Evolutionary conservation across 2,113 vertebrate genomes (phyloP), one percentile per base, ranked within the genome.

Genomic region (Ammodytes dubius): DNA sequence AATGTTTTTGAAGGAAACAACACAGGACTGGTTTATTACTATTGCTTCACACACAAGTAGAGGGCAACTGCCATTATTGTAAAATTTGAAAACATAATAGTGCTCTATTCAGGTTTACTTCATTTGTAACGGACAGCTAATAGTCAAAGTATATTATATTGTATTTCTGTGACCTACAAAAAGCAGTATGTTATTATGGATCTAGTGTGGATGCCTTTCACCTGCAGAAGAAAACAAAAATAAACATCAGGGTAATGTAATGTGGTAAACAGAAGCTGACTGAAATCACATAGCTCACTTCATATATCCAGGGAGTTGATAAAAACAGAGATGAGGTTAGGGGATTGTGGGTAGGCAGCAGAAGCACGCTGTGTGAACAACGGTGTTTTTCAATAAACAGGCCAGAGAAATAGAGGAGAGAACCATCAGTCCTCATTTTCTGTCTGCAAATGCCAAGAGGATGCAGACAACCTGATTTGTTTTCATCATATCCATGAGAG

Each of bases 401-500:
- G 58, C 70, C 45, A 68, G 49, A 63, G 46, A 57, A 58, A 78
- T 4, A 68, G 35, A 40, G 50, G 67, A 81, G 5, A 47, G 75
- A 88, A 69, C 42, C 87, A 91, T 94, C 87, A 9, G 84, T 94
- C 87, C 86, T 92, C 88, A 92, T 94, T 77, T 27, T 86, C 40
- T 0, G 72, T 73, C 74, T 83, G 86, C 64, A 93, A 92, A 94
- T 93, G 88, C 93, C 92, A 93, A 81, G 80, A 86, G 85, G 89
- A 93, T 91, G 91, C 83, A 88, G 80, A 91, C 87, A 74, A 71
- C 70, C 84, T 83, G 74, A 93, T 95, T 84, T 87, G 87, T 86
- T 88, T 89, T 90, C 91, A 83, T 85, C 79, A 68, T 42, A 79
- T 82, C 83, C 59, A 84, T 76, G 81, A 89, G 79, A 84, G 64